Evolutionary conservation across 2,888 invertebrate species (phyloP).

Genomic region (Acrobasis consociella): DNA sequence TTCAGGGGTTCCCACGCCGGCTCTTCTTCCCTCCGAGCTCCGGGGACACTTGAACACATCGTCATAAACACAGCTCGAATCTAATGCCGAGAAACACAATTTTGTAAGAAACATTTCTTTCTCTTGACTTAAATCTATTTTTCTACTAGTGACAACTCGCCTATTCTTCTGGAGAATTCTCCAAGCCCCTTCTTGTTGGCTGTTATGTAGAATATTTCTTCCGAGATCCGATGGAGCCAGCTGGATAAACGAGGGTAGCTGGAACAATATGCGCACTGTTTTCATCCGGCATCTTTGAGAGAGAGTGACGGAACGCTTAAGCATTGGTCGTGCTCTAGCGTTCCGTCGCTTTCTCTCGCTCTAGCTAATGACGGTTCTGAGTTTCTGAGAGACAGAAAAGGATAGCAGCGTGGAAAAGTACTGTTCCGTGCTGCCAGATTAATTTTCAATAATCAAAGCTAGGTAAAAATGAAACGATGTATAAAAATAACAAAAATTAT

Average conservation of each 20-base stretch:
- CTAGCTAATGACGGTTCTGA: too few relatives aligned
- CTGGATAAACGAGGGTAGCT: conserved; percentile 55
- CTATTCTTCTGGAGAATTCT: conserved; percentile 65
- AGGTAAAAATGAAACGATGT: too few relatives aligned
- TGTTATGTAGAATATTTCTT: conserved; percentile 55
- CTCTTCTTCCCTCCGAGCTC: conserved; percentile 51
- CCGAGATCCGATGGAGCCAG: conserved; percentile 58
- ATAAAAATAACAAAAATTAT: too few relatives aligned
- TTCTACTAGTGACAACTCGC: conserved; percentile 56
- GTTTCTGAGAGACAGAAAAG: too few relatives aligned
- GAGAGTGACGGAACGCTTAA: too few relatives aligned
- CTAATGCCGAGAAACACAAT: conserved; percentile 50
- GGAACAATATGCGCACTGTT: background rate
- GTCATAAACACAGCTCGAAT: conserved; percentile 46
- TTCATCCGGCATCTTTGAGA: background rate
- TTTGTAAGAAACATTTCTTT: conserved; percentile 34
- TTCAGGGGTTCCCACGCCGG: conserved; percentile 32
- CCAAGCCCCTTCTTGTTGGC: conserved; percentile 61
- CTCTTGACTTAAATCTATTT: conserved; percentile 32
- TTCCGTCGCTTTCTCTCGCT: too few relatives aligned
- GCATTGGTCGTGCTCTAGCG: too few relatives aligned
- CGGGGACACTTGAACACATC: conserved; percentile 56
- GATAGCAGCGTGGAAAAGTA: too few relatives aligned
- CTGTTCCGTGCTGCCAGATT: too few relatives aligned
- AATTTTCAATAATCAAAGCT: conserved; percentile 23